Evolutionary conservation across 64 coral and sea anemone species (phyloP).

Genomic region (Pachyseris speciosa): DNA sequence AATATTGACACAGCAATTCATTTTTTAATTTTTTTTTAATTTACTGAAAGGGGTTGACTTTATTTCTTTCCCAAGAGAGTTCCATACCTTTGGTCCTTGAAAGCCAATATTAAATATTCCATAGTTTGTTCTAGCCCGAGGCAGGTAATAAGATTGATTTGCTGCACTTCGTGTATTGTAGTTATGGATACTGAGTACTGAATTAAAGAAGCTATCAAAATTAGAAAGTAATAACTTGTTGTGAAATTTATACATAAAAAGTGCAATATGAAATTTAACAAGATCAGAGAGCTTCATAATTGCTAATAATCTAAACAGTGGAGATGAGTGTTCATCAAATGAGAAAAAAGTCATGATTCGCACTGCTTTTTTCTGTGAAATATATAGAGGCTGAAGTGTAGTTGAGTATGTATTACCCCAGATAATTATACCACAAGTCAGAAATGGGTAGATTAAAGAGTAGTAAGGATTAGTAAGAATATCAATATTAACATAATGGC

Average conservation of each 20-base stretch:
- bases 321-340: constrained; percentile 46
- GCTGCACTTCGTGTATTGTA: constrained; percentile 7
- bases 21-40: neutral
- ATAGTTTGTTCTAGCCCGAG: constrained; percentile 18
- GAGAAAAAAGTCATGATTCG: constrained; percentile 22
- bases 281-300: constrained; percentile 56
- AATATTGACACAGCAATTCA: constrained; percentile 25
- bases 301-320: constrained; percentile 20
- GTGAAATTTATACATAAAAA: constrained; percentile 34
- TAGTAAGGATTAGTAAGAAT: constrained; percentile 43
- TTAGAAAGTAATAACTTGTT: neutral
- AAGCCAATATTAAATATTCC: constrained; percentile 48
- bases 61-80: constrained; percentile 46
- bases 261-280: constrained; percentile 52
- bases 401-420: constrained; percentile 52
- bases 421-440: constrained; percentile 13
- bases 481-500: constrained; percentile 14
- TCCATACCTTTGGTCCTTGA: constrained; percentile 43
- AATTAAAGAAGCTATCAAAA: constrained; percentile 30
- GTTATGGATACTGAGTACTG: constrained; percentile 21
- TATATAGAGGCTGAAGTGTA: constrained; percentile 18
- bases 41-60: constrained; percentile 25
- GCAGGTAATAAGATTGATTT: constrained; percentile 6
- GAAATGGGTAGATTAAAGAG: constrained; percentile 34
- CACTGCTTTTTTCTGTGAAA: constrained; percentile 28